Conservation (phyloP, 2,113 vertebrate species). For the Gasterosteus aculeatus region DNA sequence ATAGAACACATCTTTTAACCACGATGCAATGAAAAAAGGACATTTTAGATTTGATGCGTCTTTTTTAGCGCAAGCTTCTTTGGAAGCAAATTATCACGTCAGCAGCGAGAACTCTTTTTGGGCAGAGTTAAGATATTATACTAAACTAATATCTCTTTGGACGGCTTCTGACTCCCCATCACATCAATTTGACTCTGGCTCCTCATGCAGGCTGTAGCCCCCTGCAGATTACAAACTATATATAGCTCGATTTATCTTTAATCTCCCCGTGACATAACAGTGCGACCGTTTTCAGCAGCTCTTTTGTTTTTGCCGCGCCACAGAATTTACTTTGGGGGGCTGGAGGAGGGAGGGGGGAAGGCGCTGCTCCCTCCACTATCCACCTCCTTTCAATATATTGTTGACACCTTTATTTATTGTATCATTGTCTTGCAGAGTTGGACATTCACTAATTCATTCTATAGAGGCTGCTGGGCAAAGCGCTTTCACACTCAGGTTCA, state of each 20-base stretch:
- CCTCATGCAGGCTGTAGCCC: constrained; percentile 26
- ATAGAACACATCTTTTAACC: constrained; percentile 46
- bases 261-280: constrained; percentile 67
- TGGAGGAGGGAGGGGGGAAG: too few relatives aligned
- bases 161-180: constrained; percentile 20
- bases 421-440: neutral
- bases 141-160: constrained; percentile 21
- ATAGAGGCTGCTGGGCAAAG: neutral
- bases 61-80: constrained; percentile 32
- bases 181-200: constrained; percentile 22
- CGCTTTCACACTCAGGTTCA: too few relatives aligned
- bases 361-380: neutral
- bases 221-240: constrained; percentile 71
- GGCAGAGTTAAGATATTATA: constrained; percentile 30
- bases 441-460: neutral
- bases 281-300: constrained; percentile 50
- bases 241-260: constrained; percentile 71
- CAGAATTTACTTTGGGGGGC: constrained; percentile 43
- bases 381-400: constrained; percentile 3
- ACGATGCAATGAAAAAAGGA: constrained; percentile 11
- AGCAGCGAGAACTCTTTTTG: constrained; percentile 21
- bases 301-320: constrained; percentile 48
- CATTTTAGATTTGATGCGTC: constrained; percentile 29
- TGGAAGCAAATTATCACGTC: constrained; percentile 12
- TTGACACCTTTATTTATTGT: neutral